These are phyloP conservation scores for Sphenopsis melanotis DNA, from an alignment of 2,797 vertebrate species.

Conservation along the genomic window DNA sequence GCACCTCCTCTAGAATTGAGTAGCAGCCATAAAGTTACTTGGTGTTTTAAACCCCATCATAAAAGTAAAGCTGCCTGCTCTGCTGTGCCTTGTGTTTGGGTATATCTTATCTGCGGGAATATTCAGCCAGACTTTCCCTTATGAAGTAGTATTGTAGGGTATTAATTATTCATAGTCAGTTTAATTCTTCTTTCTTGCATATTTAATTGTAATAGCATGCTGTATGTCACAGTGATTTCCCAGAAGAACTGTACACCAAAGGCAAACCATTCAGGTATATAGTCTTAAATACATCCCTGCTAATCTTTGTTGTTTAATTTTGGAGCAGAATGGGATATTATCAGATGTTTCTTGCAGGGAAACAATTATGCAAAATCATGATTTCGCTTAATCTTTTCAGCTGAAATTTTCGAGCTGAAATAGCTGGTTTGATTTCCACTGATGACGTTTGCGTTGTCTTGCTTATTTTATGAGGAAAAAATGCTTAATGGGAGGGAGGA, in stretches of 20 bases:
- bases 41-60: neutral
- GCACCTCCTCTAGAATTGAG: neutral
- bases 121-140: conserved; percentile 41
- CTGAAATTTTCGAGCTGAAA: conserved; percentile 24
- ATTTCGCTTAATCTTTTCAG: conserved; percentile 10
- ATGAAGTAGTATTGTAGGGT: conserved; percentile 39
- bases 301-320: conserved; percentile 57
- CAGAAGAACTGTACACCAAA: conserved; percentile 57
- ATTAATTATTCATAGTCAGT: conserved; percentile 61
- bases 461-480: conserved; percentile 46
- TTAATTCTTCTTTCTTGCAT: conserved; percentile 65
- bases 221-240: conserved; percentile 61
- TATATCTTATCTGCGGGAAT: neutral
- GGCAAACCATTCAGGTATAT: conserved; percentile 46
- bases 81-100: neutral
- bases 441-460: conserved; percentile 23
- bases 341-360: conserved; percentile 31
- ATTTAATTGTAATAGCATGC: conserved; percentile 65
- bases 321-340: conserved; percentile 18
- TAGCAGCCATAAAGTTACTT: neutral
- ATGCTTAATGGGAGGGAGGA: conserved; percentile 45
- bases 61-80: neutral
- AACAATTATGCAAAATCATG: conserved; percentile 40
- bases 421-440: conserved; percentile 52
- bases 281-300: neutral